phyloP scores from a whole-genome alignment of 2,113 vertebrate genomes.

The Lanius ludovicianus region DNA sequence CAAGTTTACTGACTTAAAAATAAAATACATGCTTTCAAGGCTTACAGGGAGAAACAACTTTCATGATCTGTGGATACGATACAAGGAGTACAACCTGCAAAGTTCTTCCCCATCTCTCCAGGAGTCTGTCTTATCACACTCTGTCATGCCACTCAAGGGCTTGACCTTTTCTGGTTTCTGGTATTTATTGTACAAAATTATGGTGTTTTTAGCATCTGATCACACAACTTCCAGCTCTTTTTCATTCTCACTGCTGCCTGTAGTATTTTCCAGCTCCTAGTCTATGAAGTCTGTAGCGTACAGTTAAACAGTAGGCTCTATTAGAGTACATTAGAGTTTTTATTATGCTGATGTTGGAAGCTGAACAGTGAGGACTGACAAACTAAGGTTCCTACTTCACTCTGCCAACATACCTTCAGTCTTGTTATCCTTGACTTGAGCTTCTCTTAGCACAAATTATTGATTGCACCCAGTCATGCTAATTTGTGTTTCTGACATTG shows the following conservation, averaged over 20 bases:
- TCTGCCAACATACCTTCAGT: neutral
- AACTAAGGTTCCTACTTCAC: neutral
- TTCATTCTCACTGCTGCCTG: neutral
- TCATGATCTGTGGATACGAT: neutral
- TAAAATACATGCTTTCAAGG: neutral
- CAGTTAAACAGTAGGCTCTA: neutral
- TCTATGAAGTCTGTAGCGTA: neutral
- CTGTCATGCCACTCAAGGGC: neutral
- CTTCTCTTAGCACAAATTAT: constrained; percentile 37
- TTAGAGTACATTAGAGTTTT: neutral
- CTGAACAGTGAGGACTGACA: neutral
- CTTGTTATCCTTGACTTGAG: constrained; percentile 24
- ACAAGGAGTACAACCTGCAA: neutral
- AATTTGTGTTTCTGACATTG: constrained; percentile 21
- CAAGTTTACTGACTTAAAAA: neutral
- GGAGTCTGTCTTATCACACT: neutral
- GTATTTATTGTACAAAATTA: neutral
- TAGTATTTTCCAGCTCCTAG: neutral
- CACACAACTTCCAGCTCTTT: neutral
- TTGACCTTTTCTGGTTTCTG: neutral
- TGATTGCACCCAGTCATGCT: neutral
- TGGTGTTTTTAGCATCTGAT: neutral
- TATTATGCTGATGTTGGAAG: neutral
- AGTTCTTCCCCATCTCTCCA: neutral
- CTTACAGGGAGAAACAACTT: neutral